Evolutionary conservation across 1,140 invertebrate genomes (phyloP).

Genomic region (Theocolax elegans): DNA sequence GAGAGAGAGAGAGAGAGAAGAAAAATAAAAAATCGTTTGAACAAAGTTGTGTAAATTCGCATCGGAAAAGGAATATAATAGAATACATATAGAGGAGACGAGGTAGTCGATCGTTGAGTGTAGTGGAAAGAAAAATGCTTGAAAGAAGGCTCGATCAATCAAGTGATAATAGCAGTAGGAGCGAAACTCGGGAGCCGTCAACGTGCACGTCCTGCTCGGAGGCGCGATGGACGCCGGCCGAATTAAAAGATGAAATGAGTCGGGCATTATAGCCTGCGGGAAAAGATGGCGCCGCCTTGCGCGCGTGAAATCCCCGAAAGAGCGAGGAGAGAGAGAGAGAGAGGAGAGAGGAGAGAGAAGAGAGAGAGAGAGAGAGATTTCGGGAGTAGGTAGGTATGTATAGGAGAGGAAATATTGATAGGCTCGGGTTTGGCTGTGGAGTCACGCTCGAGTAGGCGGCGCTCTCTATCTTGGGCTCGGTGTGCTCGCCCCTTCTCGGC

Average conservation of each 20-base stretch:
- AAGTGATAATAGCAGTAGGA: background rate
- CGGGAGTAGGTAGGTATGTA: too few relatives aligned
- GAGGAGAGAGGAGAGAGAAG: conserved; percentile 5
- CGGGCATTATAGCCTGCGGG: conserved; percentile 2
- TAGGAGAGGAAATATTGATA: conserved; percentile 69
- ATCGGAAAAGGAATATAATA: too few relatives aligned
- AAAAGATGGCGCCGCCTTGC: conserved; percentile 26
- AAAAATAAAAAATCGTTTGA: too few relatives aligned
- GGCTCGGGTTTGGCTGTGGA: conserved; percentile 65
- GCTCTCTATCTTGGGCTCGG: conserved; percentile 52
- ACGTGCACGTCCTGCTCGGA: background rate
- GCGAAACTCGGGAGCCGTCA: background rate
- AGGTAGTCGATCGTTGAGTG: too few relatives aligned
- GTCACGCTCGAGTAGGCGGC: conserved; percentile 66
- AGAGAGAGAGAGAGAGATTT: conserved; percentile 12
- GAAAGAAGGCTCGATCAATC: background rate
- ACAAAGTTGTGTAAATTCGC: too few relatives aligned
- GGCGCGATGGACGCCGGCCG: conserved; percentile 27
- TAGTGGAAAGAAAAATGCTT: background rate
- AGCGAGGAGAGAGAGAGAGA: conserved; percentile 1
- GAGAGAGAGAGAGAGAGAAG: too few relatives aligned
- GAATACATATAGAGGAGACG: too few relatives aligned
- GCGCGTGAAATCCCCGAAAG: background rate
- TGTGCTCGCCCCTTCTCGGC: conserved; percentile 31
- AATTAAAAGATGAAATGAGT: conserved; percentile 33